Conservation (phyloP, 2,888 invertebrate species). For the Euzophera pinguis region DNA sequence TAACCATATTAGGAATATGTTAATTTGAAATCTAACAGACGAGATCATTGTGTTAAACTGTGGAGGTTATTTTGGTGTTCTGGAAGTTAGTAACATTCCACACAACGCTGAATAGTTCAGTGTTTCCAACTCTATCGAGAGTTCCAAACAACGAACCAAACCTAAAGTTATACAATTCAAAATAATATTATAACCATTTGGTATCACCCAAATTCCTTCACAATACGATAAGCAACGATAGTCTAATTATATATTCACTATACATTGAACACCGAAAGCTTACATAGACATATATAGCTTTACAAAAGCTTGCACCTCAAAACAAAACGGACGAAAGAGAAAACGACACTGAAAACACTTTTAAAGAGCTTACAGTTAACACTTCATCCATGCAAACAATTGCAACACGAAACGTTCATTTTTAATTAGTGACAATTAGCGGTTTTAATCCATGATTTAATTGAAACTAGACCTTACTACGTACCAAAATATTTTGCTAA, state of each 20-base stretch:
- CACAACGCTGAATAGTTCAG: constrained; percentile 13
- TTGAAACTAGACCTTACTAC: constrained; percentile 53
- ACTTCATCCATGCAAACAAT: constrained; percentile 46
- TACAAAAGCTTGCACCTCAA: constrained; percentile 31
- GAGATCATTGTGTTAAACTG: constrained; percentile 19
- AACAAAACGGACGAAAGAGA: constrained; percentile 53
- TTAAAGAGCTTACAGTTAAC: constrained; percentile 52
- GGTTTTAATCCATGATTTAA: constrained; percentile 34
- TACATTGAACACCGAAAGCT: constrained; percentile 74
- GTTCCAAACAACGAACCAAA: constrained; percentile 20
- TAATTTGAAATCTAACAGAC: constrained; percentile 8
- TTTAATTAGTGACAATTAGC: constrained; percentile 74
- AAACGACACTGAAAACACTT: constrained; percentile 66
- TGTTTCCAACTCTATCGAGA: constrained; percentile 17
- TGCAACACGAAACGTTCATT: constrained; percentile 34
- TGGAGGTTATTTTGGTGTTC: constrained; percentile 8
- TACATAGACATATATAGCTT: constrained; percentile 45
- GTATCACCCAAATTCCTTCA: constrained; percentile 77
- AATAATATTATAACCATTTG: constrained; percentile 54
- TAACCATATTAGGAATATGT: constrained; percentile 8
- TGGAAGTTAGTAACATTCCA: constrained; percentile 14
- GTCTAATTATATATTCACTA: constrained; percentile 42
- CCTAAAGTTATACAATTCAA: constrained; percentile 16
- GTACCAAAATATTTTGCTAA: constrained; percentile 72
- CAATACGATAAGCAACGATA: constrained; percentile 56